phyloP scores from a whole-genome alignment of 2,113 vertebrate genomes.

The Colinus virginianus region DNA sequence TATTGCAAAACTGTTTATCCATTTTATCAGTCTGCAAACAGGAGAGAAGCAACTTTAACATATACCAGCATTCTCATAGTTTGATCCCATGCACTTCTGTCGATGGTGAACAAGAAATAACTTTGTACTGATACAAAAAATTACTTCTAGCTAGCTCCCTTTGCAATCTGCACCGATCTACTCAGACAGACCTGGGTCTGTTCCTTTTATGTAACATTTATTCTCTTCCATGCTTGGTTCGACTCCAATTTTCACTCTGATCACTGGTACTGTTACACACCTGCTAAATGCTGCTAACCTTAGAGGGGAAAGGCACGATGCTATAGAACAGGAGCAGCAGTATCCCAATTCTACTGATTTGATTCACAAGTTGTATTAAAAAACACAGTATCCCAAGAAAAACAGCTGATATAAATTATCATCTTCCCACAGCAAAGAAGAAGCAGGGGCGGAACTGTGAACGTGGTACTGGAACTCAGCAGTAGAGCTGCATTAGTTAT shows the following conservation, averaged over 20 bases:
- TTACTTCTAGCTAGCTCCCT: not conserved
- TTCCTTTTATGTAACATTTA: not conserved
- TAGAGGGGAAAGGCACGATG: not conserved
- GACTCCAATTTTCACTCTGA: not conserved
- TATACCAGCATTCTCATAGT: not conserved
- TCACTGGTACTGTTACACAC: not conserved
- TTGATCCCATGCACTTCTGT: rapidly evolving
- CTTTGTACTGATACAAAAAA: not conserved
- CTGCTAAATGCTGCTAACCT: rapidly evolving
- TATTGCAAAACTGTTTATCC: not conserved
- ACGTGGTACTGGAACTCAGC: conserved; percentile 37
- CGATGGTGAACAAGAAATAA: not conserved
- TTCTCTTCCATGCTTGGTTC: not conserved
- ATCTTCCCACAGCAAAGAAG: conserved; percentile 61
- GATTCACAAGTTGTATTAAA: not conserved
- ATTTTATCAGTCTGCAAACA: not conserved
- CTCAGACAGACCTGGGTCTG: not conserved
- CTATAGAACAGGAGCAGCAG: not conserved
- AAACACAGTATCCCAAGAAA: conserved; percentile 26
- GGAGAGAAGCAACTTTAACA: not conserved
- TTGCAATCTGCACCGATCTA: not conserved
- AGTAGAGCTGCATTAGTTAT: conserved; percentile 14
- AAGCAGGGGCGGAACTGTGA: conserved; percentile 21
- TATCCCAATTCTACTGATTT: not conserved
- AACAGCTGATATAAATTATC: conserved; percentile 54